Evolutionary conservation across 2,113 vertebrate genomes (phyloP).

Genomic region (Athene noctua): DNA sequence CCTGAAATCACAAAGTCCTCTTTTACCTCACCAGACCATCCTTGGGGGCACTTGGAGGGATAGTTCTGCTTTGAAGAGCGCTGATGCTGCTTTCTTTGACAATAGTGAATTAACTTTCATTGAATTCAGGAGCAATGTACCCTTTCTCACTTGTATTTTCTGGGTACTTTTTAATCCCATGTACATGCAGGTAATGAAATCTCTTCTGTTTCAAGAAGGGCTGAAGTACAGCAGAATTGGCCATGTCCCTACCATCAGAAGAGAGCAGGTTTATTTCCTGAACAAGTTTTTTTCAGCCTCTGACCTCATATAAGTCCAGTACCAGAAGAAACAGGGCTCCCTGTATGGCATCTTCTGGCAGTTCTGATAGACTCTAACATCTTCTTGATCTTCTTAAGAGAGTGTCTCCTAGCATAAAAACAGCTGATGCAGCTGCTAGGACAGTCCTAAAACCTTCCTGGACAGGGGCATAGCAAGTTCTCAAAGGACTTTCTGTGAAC

Average conservation of each 20-base stretch:
- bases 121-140: background rate
- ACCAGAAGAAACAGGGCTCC: background rate
- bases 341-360: background rate
- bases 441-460: background rate
- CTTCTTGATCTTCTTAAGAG: background rate
- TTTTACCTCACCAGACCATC: background rate
- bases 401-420: background rate
- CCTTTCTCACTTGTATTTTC: background rate
- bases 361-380: background rate
- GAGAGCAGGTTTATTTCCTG: background rate
- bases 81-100: background rate
- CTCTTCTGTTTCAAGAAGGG: background rate
- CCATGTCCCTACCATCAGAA: background rate
- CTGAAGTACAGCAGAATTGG: background rate
- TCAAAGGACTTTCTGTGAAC: background rate
- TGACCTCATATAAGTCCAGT: background rate
- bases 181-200: background rate
- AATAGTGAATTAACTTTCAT: background rate
- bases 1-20: constrained; percentile 13
- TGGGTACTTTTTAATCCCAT: background rate
- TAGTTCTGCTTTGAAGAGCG: constrained; percentile 6
- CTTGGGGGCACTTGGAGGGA: background rate
- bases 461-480: background rate
- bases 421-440: background rate
- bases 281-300: background rate